Percentiles rank a stretch among this genome's conserved stretches.
These are phyloP conservation scores for Entomobrya multifasciata DNA, from an alignment of 2,888 invertebrate genomes.

Conservation along the genomic window DNA sequence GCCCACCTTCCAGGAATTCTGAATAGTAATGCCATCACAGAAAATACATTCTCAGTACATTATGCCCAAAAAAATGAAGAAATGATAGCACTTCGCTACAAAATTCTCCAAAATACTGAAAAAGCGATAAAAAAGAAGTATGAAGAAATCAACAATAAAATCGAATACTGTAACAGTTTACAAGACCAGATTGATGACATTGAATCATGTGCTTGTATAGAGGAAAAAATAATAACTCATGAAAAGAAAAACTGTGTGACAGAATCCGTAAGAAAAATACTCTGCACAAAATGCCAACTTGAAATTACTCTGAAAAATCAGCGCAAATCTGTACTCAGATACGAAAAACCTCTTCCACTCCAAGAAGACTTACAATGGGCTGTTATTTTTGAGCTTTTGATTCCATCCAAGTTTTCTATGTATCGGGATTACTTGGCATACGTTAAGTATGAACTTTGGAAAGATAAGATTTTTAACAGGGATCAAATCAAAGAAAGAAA, in stretches of 20 bases:
- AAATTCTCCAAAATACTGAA: no score
- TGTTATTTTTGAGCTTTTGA: slow-evolving; percentile 53
- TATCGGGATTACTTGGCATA: slow-evolving; percentile 49
- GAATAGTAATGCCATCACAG: not conserved
- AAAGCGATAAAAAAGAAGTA: no score
- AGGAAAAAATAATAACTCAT: no score
- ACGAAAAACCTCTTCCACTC: not conserved
- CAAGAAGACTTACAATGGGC: slow-evolving; percentile 28
- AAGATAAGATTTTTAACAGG: no score
- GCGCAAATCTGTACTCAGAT: not conserved
- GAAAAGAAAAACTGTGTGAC: no score
- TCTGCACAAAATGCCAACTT: not conserved
- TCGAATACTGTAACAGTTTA: no score
- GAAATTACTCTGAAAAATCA: not conserved
- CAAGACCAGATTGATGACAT: no score
- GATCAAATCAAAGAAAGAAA: not conserved
- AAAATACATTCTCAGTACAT: slow-evolving; percentile 16
- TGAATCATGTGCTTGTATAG: no score
- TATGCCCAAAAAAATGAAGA: not conserved
- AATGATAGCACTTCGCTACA: slow-evolving; percentile 15
- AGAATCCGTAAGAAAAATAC: no score
- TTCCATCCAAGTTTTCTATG: slow-evolving; percentile 43
- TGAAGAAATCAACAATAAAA: no score
- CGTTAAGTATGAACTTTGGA: slow-evolving; percentile 10
- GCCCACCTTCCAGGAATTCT: not conserved